These are phyloP conservation scores for Lithophane socia DNA, from an alignment of 2,888 invertebrate species.

Conservation along the genomic window DNA sequence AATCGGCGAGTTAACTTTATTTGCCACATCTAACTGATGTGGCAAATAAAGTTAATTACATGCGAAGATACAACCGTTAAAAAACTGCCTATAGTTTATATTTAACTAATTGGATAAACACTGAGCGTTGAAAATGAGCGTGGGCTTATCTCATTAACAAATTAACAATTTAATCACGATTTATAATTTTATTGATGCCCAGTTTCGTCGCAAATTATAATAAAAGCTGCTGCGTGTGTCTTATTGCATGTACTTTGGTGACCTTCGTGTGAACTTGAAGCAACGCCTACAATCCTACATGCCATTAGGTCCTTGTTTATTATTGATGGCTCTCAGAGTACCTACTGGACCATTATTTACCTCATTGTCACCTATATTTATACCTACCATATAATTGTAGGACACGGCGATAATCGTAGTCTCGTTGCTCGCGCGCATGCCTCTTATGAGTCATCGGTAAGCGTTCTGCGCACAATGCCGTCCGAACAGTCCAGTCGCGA, in stretches of 20 bases:
- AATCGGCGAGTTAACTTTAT: conserved; percentile 73
- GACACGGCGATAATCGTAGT: conserved; percentile 84
- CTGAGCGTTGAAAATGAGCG: conserved; percentile 51
- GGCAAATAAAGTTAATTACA: conserved; percentile 72
- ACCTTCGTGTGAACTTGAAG: conserved; percentile 83
- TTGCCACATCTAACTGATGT: conserved; percentile 69
- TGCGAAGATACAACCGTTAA: conserved; percentile 62
- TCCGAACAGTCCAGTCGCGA: conserved; percentile 86
- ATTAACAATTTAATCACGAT: conserved; percentile 49
- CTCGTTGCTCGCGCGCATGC: conserved; percentile 87
- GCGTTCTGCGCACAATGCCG: conserved; percentile 88
- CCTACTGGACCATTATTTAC: conserved; percentile 83
- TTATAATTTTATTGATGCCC: conserved; percentile 60
- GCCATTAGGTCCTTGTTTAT: conserved; percentile 81
- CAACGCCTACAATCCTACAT: conserved; percentile 75
- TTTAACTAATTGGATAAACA: conserved; percentile 67
- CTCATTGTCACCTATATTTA: conserved; percentile 86
- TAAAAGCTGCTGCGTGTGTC: conserved; percentile 47
- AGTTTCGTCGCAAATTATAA: conserved; percentile 46
- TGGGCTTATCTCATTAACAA: conserved; percentile 63
- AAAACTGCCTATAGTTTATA: conserved; percentile 62
- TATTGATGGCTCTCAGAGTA: conserved; percentile 77
- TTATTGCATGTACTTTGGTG: conserved; percentile 55
- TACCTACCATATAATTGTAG: conserved; percentile 84
- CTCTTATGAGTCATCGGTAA: conserved; percentile 86